A percentile compares a stretch with the other conserved stretches of the same genome.
These are phyloP conservation scores for Bactericera cockerelli DNA, from an alignment of 1,140 invertebrate species.

Conservation along the genomic window DNA sequence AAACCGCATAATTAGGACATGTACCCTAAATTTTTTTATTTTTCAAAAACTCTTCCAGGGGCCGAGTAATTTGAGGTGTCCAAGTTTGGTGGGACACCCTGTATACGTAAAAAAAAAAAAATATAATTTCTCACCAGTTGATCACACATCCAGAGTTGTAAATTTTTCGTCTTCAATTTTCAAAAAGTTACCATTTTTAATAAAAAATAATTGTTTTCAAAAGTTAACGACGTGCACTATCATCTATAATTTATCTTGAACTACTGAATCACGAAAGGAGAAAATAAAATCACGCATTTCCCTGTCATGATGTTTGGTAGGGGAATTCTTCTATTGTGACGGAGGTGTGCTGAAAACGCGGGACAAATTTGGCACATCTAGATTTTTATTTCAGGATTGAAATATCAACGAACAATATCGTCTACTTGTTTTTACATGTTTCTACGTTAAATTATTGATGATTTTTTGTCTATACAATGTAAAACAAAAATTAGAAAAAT, in stretches of 20 bases:
- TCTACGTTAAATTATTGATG: background rate
- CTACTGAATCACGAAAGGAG: background rate
- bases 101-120: no score
- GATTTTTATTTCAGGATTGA: background rate
- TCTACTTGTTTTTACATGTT: background rate
- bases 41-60: no score
- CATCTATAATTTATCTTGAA: background rate
- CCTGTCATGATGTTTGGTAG: background rate
- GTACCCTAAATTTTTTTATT: no score
- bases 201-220: background rate
- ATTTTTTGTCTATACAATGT: background rate
- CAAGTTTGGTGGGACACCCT: no score
- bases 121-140: background rate
- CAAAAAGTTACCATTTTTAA: background rate
- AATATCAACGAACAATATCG: background rate
- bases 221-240: background rate
- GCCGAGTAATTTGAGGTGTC: no score
- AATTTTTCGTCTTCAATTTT: background rate
- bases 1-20: no score
- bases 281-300: background rate
- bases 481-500: background rate
- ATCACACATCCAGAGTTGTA: background rate
- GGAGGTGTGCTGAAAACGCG: background rate
- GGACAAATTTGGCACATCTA: background rate
- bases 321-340: background rate